phyloP scores from a whole-genome alignment of 2,113 vertebrate species.

The Picathartes gymnocephalus region DNA sequence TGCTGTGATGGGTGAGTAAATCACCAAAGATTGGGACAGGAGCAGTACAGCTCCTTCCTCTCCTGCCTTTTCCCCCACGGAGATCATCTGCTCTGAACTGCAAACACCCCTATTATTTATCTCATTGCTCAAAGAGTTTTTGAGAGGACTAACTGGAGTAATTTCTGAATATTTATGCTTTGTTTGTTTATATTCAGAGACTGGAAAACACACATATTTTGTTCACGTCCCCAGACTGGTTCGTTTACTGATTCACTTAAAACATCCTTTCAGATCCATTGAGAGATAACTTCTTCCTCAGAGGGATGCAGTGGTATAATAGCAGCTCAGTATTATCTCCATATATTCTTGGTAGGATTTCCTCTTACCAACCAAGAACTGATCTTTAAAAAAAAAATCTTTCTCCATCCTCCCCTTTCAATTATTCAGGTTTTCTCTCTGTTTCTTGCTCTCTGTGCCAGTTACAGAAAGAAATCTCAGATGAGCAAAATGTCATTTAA shows the following conservation, averaged over 20 bases:
- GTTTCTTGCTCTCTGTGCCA: neutral
- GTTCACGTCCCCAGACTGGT: neutral
- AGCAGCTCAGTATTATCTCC: slow-evolving; percentile 18
- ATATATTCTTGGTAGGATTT: neutral
- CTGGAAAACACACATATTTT: slow-evolving; percentile 50
- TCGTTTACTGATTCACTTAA: slow-evolving; percentile 27
- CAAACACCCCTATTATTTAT: neutral
- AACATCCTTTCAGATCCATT: neutral
- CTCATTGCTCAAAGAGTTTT: slow-evolving; percentile 10
- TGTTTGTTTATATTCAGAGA: slow-evolving; percentile 57
- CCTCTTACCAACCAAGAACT: neutral
- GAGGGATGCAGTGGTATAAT: neutral
- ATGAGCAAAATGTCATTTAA: neutral
- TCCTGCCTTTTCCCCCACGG: neutral
- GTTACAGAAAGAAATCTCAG: neutral
- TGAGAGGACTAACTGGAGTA: neutral
- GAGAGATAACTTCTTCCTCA: slow-evolving; percentile 36
- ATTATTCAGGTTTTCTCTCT: neutral
- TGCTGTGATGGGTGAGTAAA: slow-evolving; percentile 31
- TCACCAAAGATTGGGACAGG: neutral
- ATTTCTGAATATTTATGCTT: slow-evolving; percentile 45
- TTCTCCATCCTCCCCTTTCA: neutral
- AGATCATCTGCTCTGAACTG: slow-evolving; percentile 1
- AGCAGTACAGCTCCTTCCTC: neutral
- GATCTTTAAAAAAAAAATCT: neutral